A percentile compares a stretch with the other conserved stretches of the same genome.
These are phyloP conservation scores for Urosaurus nigricauda DNA, from an alignment of 2,797 vertebrate genomes.

Conservation along the genomic window DNA sequence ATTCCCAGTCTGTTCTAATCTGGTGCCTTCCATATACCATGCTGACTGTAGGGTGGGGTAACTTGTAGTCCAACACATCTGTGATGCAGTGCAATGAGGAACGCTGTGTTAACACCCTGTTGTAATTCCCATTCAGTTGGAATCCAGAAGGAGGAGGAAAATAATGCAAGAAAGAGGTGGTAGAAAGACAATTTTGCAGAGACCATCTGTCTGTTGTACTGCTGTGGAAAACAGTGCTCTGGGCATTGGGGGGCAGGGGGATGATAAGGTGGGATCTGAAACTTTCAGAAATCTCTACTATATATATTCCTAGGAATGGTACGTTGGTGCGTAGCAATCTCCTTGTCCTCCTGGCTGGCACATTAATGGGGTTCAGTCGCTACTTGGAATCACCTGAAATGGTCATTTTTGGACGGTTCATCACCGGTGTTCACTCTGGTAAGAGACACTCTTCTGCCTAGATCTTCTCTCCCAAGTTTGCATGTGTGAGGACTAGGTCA, in stretches of 20 bases:
- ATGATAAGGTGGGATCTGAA: neutral
- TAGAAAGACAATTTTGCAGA: neutral
- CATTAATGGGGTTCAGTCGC: slow-evolving; percentile 88
- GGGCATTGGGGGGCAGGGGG: neutral
- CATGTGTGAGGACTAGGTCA: neutral
- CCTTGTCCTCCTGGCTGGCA: slow-evolving; percentile 86
- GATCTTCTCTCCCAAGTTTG: neutral
- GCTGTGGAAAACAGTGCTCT: neutral
- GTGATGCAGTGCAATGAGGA: neutral
- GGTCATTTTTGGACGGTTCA: slow-evolving; percentile 88
- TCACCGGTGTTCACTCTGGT: slow-evolving; percentile 92
- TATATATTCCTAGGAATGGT: slow-evolving; percentile 82
- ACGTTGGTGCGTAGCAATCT: slow-evolving; percentile 82
- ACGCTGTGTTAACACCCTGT: neutral
- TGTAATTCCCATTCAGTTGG: neutral
- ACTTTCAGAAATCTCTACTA: slow-evolving; percentile 24
- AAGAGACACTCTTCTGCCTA: slow-evolving; percentile 24
- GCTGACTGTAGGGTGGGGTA: neutral
- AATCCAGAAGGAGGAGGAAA: neutral
- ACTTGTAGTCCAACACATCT: neutral
- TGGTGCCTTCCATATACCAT: neutral
- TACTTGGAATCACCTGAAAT: slow-evolving; percentile 81
- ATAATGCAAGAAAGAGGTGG: neutral
- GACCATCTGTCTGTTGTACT: neutral
- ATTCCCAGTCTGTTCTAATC: neutral